Conservation (phyloP, 23 tunicate genomes). For the Ascidia mentula region DNA sequence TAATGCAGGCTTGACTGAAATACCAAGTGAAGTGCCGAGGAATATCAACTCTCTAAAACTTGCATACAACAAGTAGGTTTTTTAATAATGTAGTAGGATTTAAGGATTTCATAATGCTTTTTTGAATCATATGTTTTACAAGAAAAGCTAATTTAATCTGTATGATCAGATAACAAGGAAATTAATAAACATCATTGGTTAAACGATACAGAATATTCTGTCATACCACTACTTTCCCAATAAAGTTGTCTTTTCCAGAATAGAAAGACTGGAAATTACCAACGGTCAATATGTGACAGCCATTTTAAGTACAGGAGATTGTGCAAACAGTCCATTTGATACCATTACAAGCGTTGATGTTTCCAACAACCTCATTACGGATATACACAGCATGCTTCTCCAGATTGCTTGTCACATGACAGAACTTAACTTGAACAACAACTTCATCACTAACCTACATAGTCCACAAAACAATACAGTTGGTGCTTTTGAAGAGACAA, state of each 20-base stretch:
- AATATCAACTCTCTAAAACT: not conserved
- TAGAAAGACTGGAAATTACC: not conserved
- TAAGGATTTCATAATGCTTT: too few species aligned
- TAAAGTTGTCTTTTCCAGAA: not conserved
- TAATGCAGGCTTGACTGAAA: not conserved
- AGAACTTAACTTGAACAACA: conserved; percentile 14
- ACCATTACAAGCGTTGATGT: conserved; percentile 3
- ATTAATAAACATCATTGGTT: too few species aligned
- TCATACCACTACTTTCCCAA: too few species aligned
- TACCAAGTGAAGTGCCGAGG: conserved; percentile 15
- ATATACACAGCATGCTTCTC: not conserved
- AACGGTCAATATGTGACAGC: not conserved
- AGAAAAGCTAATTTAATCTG: too few species aligned
- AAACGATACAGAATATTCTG: too few species aligned
- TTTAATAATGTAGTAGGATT: too few species aligned
- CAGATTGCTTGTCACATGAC: not conserved
- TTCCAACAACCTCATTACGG: conserved; percentile 11
- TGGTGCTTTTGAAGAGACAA: not conserved
- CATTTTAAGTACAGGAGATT: not conserved
- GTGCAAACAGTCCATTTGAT: conserved; percentile 12
- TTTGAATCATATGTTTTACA: too few species aligned
- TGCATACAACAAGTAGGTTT: conserved; percentile 14
- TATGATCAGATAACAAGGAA: too few species aligned
- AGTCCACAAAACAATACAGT: not conserved
- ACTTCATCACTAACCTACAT: not conserved